A percentile compares a stretch with the other conserved stretches of the same genome.
phyloP scores from a whole-genome alignment of 2,113 vertebrate genomes.

The Chamaetylas fuelleborni region DNA sequence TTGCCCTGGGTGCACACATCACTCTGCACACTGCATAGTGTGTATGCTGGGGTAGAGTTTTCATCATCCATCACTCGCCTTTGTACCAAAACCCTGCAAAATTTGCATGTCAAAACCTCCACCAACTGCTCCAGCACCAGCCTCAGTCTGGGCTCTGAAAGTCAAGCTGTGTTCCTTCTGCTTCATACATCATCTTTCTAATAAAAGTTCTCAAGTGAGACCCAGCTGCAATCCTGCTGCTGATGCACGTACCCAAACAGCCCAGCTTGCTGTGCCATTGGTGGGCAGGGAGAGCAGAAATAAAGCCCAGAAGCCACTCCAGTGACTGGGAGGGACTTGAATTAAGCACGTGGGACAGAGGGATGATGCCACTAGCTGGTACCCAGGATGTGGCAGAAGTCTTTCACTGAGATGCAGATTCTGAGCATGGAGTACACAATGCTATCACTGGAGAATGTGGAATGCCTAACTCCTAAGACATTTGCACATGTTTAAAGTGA shows the following conservation, averaged over 20 bases:
- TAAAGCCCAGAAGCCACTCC: background rate
- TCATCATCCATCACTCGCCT: constrained; percentile 1
- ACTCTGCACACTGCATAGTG: background rate
- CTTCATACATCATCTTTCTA: constrained; percentile 36
- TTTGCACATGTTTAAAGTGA: background rate
- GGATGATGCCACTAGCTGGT: background rate
- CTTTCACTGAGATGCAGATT: background rate
- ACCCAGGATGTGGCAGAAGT: background rate
- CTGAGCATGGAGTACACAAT: background rate
- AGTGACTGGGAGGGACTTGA: background rate
- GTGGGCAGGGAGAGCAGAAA: background rate
- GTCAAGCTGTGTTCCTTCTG: constrained; percentile 48
- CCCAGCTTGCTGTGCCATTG: background rate
- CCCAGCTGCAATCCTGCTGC: constrained; percentile 43
- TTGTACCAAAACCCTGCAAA: background rate
- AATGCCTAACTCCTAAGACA: background rate
- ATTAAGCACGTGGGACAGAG: background rate
- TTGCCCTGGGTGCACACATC: background rate
- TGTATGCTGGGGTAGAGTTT: background rate
- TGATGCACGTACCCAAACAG: background rate
- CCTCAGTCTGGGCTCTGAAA: constrained; percentile 29
- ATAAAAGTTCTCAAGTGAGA: constrained; percentile 30
- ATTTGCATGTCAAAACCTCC: constrained; percentile 60
- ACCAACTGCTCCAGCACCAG: constrained; percentile 28
- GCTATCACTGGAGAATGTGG: background rate